These are phyloP conservation scores for Actinernus sp. DNA, from an alignment of 92 coral and sea anemone genomes.

Conservation along the genomic window DNA sequence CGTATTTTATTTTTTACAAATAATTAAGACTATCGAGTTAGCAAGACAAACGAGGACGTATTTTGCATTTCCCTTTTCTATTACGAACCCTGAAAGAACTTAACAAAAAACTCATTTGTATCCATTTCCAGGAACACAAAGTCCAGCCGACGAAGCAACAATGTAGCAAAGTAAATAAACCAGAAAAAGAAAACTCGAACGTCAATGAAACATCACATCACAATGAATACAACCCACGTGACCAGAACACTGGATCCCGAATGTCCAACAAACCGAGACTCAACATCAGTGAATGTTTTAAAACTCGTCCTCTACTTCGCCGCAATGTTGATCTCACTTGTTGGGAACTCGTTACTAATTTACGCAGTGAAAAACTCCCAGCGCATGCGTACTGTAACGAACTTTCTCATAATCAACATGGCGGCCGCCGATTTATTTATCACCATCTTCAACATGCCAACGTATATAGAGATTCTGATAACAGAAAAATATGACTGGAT, in stretches of 20 bases:
- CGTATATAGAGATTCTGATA: slow-evolving; percentile 65
- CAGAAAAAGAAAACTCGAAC: too few relatives aligned
- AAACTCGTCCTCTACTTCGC: slow-evolving; percentile 44
- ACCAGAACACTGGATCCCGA: neutral
- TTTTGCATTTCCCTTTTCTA: too few relatives aligned
- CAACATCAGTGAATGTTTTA: slow-evolving; percentile 33
- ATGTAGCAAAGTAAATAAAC: too few relatives aligned
- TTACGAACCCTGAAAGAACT: too few relatives aligned
- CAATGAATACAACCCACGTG: neutral
- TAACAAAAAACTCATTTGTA: too few relatives aligned
- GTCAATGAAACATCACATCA: too few relatives aligned
- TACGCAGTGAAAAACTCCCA: slow-evolving; percentile 52
- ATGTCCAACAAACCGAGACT: slow-evolving; percentile 26
- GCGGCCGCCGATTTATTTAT: slow-evolving; percentile 78
- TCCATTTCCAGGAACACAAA: too few relatives aligned
- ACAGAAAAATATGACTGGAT: slow-evolving; percentile 76
- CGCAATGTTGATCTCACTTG: slow-evolving; percentile 62
- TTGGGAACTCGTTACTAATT: slow-evolving; percentile 63
- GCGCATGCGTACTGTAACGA: slow-evolving; percentile 71
- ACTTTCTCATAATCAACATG: slow-evolving; percentile 79
- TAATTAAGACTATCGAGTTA: too few relatives aligned
- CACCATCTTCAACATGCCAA: slow-evolving; percentile 82
- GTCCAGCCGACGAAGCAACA: too few relatives aligned
- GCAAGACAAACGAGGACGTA: too few relatives aligned
- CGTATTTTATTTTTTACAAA: too few relatives aligned